These are phyloP conservation scores for Bimastos eiseni DNA, from an alignment of 2,888 invertebrate genomes.

Conservation along the genomic window DNA sequence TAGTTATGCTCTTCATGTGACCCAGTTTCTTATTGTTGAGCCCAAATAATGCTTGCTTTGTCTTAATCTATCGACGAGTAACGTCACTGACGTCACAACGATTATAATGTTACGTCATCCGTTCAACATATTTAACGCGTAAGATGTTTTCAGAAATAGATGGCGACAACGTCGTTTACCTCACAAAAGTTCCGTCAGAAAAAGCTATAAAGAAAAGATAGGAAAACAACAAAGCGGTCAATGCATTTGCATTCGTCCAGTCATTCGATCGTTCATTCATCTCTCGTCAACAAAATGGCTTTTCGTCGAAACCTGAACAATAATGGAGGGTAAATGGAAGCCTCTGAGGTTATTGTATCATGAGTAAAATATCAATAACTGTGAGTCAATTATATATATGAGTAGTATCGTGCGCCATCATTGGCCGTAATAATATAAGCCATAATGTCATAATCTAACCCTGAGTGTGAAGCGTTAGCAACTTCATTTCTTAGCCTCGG, in stretches of 20 bases:
- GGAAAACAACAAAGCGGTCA: background rate
- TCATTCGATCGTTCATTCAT: background rate
- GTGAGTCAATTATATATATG: background rate
- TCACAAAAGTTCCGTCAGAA: background rate
- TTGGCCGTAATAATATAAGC: background rate
- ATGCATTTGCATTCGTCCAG: no score
- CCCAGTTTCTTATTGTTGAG: background rate
- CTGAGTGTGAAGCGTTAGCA: no score
- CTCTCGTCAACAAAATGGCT: background rate
- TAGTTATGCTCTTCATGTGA: background rate
- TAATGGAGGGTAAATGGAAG: background rate
- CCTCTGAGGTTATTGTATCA: background rate
- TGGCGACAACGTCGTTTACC: background rate
- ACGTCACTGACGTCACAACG: constrained; percentile 2
- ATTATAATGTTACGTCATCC: background rate
- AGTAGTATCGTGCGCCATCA: background rate
- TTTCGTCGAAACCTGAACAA: background rate
- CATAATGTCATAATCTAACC: background rate
- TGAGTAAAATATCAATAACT: background rate
- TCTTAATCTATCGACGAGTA: background rate
- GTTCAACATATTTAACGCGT: background rate
- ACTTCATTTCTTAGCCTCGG: no score
- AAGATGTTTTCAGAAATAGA: background rate
- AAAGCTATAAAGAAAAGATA: background rate
- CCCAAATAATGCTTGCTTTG: background rate